Evolutionary conservation across 2,113 vertebrate species (phyloP), one percentile per base, ranked within the genome.

Genomic region (Puntigrus tetrazona): DNA sequence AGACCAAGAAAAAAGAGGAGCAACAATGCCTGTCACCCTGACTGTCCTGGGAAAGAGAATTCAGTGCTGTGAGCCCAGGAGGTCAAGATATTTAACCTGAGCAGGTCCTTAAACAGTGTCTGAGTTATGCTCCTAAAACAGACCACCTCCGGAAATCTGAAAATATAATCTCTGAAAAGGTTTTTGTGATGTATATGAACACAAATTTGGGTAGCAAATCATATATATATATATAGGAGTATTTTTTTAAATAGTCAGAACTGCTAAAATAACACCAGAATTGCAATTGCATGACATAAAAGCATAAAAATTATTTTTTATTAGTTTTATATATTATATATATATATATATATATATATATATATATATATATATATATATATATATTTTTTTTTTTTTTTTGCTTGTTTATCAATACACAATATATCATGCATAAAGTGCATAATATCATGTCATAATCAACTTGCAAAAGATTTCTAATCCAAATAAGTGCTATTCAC

Each of bases 41-140:
- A 85, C 80, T 55, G 72, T 67, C 20, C 78, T 88, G 89, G 90
- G 79, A 89, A 89, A 85, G 80, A 20, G 50, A 88, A 88, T 57
- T 91, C 84, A 91, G 88, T 81, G 72, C 85, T 65, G 81, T 87
- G 86, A 90, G 87, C 89, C 87, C 4, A 29, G 7, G 57, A 80
- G 89, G 90, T 93, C 89, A 92, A 93, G 90, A 82, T 90, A 88
- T 93, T 94, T 92, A 92, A 92, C 91, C 90, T 81, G 83, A 84
- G 59, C 63, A 43, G 79, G 75, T 85, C 88, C 43, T 27, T 88
- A 84, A 73, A 84, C 41, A 83, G 69, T 81, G 78, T 76, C 72
- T 61, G 57, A 81, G 61, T 81, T 81, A 69, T 69, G 59, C 27
- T 16, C 3, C 63, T 36, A 52, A 52, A 43, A 52, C 20, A 67